Conservation (phyloP, 2,797 vertebrate species). For the Brotula barbata region DNA sequence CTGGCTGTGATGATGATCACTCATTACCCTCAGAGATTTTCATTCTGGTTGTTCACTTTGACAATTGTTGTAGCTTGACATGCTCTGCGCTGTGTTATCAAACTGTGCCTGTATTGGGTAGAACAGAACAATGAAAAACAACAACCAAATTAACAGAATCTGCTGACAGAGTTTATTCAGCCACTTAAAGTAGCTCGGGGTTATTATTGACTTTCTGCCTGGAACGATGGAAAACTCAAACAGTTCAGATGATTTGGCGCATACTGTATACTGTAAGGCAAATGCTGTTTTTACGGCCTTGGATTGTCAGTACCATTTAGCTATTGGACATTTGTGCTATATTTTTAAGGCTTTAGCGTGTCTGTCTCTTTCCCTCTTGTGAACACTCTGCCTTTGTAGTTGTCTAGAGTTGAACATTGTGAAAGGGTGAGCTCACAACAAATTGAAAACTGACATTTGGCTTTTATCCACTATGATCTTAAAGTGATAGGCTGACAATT, state of each 20-base stretch:
- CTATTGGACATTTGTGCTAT: neutral
- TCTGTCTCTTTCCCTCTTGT: conserved; percentile 41
- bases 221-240: conserved; percentile 18
- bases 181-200: conserved; percentile 9
- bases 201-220: conserved; percentile 23
- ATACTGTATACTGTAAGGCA: conserved; percentile 20
- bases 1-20: no score
- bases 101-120: neutral
- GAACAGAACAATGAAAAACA: conserved; percentile 10
- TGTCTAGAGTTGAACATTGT: conserved; percentile 38
- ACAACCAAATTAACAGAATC: conserved; percentile 19
- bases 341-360: conserved; percentile 23
- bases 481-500: conserved; percentile 2
- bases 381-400: conserved; percentile 46
- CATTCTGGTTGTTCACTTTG: no score
- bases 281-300: conserved; percentile 18
- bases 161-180: conserved; percentile 13
- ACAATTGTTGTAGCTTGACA: neutral
- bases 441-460: conserved; percentile 56
- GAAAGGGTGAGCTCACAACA: conserved; percentile 37
- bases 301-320: conserved; percentile 12
- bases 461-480: conserved; percentile 51
- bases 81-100: no score
- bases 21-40: no score
- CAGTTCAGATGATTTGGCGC: conserved; percentile 29